A percentile compares a stretch with the other conserved stretches of the same genome.
These are phyloP conservation scores for Chamaea fasciata DNA, from an alignment of 2,113 vertebrate species.

Conservation along the genomic window DNA sequence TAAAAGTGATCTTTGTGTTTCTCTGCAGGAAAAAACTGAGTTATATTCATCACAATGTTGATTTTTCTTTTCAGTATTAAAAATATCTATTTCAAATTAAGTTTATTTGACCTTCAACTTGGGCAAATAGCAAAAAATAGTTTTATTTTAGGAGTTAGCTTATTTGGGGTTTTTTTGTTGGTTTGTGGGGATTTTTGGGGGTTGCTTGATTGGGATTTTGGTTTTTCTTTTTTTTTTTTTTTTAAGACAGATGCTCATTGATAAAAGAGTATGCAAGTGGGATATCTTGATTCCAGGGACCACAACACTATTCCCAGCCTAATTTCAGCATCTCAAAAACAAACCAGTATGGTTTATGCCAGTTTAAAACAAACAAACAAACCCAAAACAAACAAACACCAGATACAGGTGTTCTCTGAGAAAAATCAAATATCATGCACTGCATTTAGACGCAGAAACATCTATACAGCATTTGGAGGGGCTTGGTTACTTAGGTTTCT, in stretches of 20 bases:
- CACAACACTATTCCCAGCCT: not conserved
- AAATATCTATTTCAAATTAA: not conserved
- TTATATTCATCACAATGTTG: not conserved
- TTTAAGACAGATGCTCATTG: not conserved
- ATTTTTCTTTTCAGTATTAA: not conserved
- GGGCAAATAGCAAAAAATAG: not conserved
- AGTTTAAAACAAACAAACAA: not conserved
- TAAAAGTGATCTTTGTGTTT: not conserved
- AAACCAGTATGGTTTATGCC: not conserved
- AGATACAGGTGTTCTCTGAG: not conserved
- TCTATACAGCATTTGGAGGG: not conserved
- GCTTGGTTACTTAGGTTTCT: rapidly evolving
- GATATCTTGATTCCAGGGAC: not conserved
- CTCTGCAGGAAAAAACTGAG: not conserved
- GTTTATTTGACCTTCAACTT: not conserved
- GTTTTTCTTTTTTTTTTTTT: not conserved
- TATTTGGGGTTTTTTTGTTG: not conserved
- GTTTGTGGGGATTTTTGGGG: rapidly evolving
- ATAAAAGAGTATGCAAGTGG: not conserved
- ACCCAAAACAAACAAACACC: too few species aligned
- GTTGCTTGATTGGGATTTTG: not conserved
- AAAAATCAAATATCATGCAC: not conserved
- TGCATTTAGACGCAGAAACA: not conserved
- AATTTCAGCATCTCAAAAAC: not conserved
- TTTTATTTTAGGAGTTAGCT: not conserved